Percentiles rank a stretch among this genome's conserved stretches.
These are phyloP conservation scores for Micrasema minimum DNA, from an alignment of 1,140 invertebrate species.

Conservation along the genomic window DNA sequence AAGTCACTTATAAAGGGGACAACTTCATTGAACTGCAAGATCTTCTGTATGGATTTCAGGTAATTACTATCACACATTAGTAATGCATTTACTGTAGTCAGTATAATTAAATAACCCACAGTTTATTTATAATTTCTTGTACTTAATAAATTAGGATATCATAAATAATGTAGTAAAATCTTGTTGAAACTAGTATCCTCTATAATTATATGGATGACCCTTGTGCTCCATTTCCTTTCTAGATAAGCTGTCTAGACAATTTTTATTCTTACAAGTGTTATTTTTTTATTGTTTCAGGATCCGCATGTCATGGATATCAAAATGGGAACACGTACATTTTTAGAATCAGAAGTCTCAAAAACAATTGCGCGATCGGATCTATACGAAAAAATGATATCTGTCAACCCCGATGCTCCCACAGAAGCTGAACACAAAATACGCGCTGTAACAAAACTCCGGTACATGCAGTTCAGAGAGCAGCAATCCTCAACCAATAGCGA, in stretches of 20 bases:
- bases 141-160: no score
- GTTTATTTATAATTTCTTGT: no score
- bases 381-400: conserved; percentile 93
- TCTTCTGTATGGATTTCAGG: conserved; percentile 80
- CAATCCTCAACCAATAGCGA: conserved; percentile 92
- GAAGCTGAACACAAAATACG: conserved; percentile 78
- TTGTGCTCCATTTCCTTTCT: no score
- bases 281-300: conserved; percentile 67
- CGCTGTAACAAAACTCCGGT: conserved; percentile 92
- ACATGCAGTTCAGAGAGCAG: conserved; percentile 95
- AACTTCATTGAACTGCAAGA: conserved; percentile 92
- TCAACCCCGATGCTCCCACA: conserved; percentile 89
- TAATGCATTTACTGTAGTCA: no score
- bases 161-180: no score
- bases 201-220: no score
- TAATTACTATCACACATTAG: not conserved
- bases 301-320: conserved; percentile 94
- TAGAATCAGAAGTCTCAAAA: conserved; percentile 94
- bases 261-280: not conserved
- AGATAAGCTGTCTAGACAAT: no score
- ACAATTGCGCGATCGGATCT: conserved; percentile 79
- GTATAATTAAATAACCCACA: no score
- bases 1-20: conserved; percentile 87
- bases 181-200: no score
- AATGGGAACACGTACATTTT: conserved; percentile 91